Base-by-base conservation (phyloP, 2,113 vertebrate genomes). In the Pseudolaguvia tuberculata region DNA sequence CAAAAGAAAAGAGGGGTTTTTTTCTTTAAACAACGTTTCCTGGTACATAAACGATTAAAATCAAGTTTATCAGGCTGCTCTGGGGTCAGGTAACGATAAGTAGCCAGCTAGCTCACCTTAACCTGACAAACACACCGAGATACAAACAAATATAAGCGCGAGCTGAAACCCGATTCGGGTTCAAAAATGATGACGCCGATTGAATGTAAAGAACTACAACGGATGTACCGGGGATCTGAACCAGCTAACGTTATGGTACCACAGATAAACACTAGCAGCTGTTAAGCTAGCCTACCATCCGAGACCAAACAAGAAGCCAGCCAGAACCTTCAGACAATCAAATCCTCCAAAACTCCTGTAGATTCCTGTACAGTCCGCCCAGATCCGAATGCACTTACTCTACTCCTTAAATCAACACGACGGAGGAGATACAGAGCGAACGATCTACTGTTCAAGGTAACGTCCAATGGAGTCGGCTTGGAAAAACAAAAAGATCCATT, bases 381-480 rank as follows among this genome's bases (percentile, higher is more conserved):
- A 84, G 86, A 83, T 82, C 68, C 81, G 80, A 87, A 85, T 86
- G 81, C 84, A 86, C 84, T 84, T 84, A 81, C 80, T 42, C 39
- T 76, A 79, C 77, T 23, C 31, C 15, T 3, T 21, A 4, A 45
- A 72, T 15, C 21, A 27, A 6, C 1, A 58, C 50, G 31, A 73
- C 23, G 1, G 3, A 27, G 35, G 18, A 9, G 8, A 13, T 27
- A 47, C 18, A 11, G 15, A 31, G 48, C 14, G 11, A 48, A 8
- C 7, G 20, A 70, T 14, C 48, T 62, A 62, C 47, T 17, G 56
- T 45, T 59, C 67, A 70, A 12, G 31, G 75, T 45, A 55, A 53
- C 69, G 50, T 76, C 59, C 78, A 13, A 57, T 73, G 80, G 76
- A 73, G 80, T 87, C 84, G 86, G 63, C 78, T 84, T 83, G 86